Base-by-base conservation (phyloP, 2,113 vertebrate species). In the human (Homo sapiens) region DNA sequence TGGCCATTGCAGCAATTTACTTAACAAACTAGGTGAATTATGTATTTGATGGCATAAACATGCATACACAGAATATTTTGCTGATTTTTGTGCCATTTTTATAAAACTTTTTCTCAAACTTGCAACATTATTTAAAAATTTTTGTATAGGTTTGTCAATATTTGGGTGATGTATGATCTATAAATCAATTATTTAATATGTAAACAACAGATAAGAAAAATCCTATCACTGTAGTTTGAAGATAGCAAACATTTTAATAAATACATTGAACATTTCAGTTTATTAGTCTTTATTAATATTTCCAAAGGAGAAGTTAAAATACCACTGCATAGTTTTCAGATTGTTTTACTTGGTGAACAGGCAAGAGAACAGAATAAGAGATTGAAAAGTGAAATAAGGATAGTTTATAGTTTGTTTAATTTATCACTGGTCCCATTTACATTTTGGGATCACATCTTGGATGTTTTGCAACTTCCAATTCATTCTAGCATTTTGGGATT, bases 401-500 rank as follows among this genome's bases (percentile, higher is more conserved):
- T 52, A 40, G 40, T 17, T 94, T 68, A 45, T 27, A 12, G 3
- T 84, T 87, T 92, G 38, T 20, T 89, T 64, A 89, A 38, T 92
- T 93, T 85, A 27, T 82, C 59, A 25, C 16, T 55, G 70, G 18
- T 75, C 72, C 5, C 1, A 38, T 78, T 90, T 78, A 68, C 35
- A 38, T 85, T 93, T 27, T 22, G 3, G 40, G 52, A 8, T 72
- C 81, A 86, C 22, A 38, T 50, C 59, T 30, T 97, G 30, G 38
- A 10, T 87, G 16, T 55, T 64, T 89, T 79, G 38, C 95, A 94
- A 61, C 90, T 98, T 97, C 87, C 84, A 87, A 0, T 96, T 94
- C 79, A 2, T 97, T 85, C 57, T 23, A 68, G 85, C 66, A 85
- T 91, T 84, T 59, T 70, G 90, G 0, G 48, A 68, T 94, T 93